A percentile compares a stretch with the other conserved stretches of the same genome.
These are phyloP conservation scores for Diachrysia chrysitis DNA, from an alignment of 2,888 invertebrate species.

Conservation along the genomic window DNA sequence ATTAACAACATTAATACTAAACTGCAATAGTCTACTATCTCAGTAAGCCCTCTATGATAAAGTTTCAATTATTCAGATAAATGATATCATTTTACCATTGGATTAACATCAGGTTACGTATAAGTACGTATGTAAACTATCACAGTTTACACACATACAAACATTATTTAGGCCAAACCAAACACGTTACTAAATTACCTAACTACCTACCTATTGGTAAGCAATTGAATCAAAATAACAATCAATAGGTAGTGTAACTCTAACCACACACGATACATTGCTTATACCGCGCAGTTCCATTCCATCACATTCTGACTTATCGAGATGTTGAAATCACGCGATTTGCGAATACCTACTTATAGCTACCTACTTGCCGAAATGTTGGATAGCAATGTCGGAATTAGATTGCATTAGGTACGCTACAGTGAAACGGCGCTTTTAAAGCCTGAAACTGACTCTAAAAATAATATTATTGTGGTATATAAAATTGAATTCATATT, in stretches of 20 bases:
- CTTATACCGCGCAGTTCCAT: neutral
- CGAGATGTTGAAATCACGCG: neutral
- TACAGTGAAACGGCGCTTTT: neutral
- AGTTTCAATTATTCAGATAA: neutral
- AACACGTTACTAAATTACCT: neutral
- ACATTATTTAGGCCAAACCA: neutral
- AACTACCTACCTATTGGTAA: too few relatives aligned
- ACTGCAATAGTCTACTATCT: neutral
- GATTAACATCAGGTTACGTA: neutral
- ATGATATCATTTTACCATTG: neutral
- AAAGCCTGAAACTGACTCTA: neutral
- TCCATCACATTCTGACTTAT: neutral
- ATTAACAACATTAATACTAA: neutral
- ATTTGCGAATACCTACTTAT: neutral
- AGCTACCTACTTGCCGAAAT: neutral
- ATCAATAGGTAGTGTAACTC: neutral
- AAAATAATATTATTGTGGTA: too few relatives aligned
- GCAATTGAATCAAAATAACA: neutral
- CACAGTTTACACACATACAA: neutral
- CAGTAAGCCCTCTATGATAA: conserved; percentile 1
- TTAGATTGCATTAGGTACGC: neutral
- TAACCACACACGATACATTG: conserved; percentile 1
- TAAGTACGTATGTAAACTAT: neutral
- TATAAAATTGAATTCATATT: too few relatives aligned
- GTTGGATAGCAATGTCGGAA: too few relatives aligned